Base-by-base conservation (phyloP, 92 coral and sea anemone genomes). In the Hydrozoanthus gracilis region DNA sequence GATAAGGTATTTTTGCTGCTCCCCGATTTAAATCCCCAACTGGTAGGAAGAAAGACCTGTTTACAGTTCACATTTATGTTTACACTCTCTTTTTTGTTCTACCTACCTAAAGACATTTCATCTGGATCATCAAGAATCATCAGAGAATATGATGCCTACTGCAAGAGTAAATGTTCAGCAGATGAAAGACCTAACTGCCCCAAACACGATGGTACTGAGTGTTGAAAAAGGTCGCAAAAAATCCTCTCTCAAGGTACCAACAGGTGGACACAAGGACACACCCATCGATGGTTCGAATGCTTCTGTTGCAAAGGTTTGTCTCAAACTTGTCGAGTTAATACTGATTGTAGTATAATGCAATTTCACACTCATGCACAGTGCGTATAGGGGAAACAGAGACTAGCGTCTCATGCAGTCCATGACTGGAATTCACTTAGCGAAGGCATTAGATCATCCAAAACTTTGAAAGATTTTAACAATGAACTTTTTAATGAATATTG, bases 51-150 rank as follows among this genome's bases (percentile, higher is more conserved):
- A 27, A 27, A 27, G 39, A 27, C 39, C 39, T 27, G 39, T 27
- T 61, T 8, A 0, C 67, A 61, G 10, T 14, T 8, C 4, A 8
- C 67, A 61, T 61, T 61, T 61, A 61, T 61, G 68, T 61, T 27
- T 27, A 27, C 39, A 27, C 39, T 27, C 39, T 27, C 39, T 27
- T 27, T 27, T 27, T 27, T 27, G 39, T 27, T 27, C 39, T 27
- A 27, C 39, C 39, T 27, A 27, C 39, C 39, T 2, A 27, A 27
- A 79, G 84, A 46, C 71, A n/a, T 79, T 79, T 79, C 84, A 79
- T 6, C 84, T 79, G 9, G 84, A 79, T 17, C 35, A 66, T 8
- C 72, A 14, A 13, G 83, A 78, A 6, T 58, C 83, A 7, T 10
- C 55, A 35, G 60, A 48, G 10, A 46, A 8, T 5, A 48, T 48